These are phyloP conservation scores for Pseudomugil gertrudae DNA, from an alignment of 2,797 vertebrate species.

Conservation along the genomic window DNA sequence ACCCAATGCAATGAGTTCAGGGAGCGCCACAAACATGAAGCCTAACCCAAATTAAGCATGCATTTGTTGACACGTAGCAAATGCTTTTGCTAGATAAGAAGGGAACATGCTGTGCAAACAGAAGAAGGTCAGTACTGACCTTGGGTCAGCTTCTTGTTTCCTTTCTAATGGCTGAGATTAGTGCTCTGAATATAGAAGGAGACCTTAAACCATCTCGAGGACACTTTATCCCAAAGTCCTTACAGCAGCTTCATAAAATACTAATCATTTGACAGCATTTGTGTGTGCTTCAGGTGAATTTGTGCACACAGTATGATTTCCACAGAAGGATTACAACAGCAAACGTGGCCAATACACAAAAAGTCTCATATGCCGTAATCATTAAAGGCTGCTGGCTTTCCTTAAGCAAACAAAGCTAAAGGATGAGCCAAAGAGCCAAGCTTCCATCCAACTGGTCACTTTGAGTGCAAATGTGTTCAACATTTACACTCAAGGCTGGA, in stretches of 20 bases:
- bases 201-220: slow-evolving; percentile 61
- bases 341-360: background rate
- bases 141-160: slow-evolving; percentile 75
- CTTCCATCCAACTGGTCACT: background rate
- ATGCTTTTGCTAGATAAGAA: slow-evolving; percentile 45
- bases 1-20: slow-evolving; percentile 5
- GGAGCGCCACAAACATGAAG: slow-evolving; percentile 8
- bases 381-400: background rate
- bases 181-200: slow-evolving; percentile 74
- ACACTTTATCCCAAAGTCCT: slow-evolving; percentile 75
- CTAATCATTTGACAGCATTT: slow-evolving; percentile 6
- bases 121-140: slow-evolving; percentile 62
- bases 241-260: slow-evolving; percentile 30
- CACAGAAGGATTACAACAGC: background rate
- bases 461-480: background rate
- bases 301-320: background rate
- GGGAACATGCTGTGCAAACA: slow-evolving; percentile 59
- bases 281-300: background rate
- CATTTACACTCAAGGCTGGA: background rate
- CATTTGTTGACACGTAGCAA: slow-evolving; percentile 11
- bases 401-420: background rate
- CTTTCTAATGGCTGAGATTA: slow-evolving; percentile 71
- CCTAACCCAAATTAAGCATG: slow-evolving; percentile 25
- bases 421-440: background rate
- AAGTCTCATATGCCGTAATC: background rate